Base-by-base conservation (phyloP, 2,797 vertebrate species). In the Gobionotothen gibberifrons region DNA sequence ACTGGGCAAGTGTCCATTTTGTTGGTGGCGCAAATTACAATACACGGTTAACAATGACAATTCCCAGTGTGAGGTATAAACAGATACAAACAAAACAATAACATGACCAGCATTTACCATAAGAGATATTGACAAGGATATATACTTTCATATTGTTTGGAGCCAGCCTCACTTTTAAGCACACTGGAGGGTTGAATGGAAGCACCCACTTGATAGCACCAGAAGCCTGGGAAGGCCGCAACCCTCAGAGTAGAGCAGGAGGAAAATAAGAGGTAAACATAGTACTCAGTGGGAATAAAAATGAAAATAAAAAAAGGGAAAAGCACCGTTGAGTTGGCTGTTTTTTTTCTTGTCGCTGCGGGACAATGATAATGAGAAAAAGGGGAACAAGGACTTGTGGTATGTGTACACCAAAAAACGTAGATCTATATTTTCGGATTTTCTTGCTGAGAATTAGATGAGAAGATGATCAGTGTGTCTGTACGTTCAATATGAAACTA, bases 61-160 rank as follows among this genome's bases (percentile, higher is more conserved):
- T 86, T 91, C 93, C 90, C 89, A 94, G 95, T 94, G 87, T 95
- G 95, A 97, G 96, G 96, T 96, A 96, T 89, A 85, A 88, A 88
- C 80, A 85, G 74, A 80, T 39, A 88, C 76, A 90, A 71, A 88
- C 65, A 81, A 73, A 87, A 87, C 74, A 89, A 83, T 51, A 78
- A 91, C 84, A 87, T 85, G 85, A 90, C 89, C 87, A 92, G 90
- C 88, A 93, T 90, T 90, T 84, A 91, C 80, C 63, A 88, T 82
- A 81, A 89, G 74, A 89, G 63, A 86, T 82, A 69, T 52, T 84
- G 80, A 88, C 72, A 59, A 79, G 74, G 69, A 82, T 84, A 81
- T 61, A 54, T 61, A 54, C 78, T 79, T 85, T 78, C 83, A 82
- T 82, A 88, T 79, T 93, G 92, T 91, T 93, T 89, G 80, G 93